phyloP scores from a whole-genome alignment of 2,888 invertebrate species.

The Xestia ashworthii region DNA sequence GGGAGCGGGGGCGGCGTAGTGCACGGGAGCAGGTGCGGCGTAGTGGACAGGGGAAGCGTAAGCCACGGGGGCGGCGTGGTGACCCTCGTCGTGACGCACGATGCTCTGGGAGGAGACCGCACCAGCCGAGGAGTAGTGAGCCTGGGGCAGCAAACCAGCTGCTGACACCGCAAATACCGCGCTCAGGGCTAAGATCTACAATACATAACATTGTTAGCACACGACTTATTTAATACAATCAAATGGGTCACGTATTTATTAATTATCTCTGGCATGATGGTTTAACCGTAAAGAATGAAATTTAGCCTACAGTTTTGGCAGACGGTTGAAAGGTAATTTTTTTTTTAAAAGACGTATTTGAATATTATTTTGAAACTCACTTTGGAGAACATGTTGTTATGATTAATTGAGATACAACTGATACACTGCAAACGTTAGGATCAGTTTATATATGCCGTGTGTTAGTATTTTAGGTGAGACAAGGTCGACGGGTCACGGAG shows the following conservation, averaged over 20 bases:
- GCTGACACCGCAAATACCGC: constrained; percentile 82
- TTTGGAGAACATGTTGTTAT: constrained; percentile 84
- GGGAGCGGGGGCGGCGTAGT: constrained; percentile 70
- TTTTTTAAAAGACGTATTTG: neutral
- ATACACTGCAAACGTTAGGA: constrained; percentile 72
- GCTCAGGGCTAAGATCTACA: constrained; percentile 78
- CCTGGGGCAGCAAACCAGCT: constrained; percentile 81
- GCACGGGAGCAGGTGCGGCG: constrained; percentile 51
- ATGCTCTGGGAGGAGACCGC: constrained; percentile 87
- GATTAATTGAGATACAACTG: constrained; percentile 76
- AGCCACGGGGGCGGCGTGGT: constrained; percentile 65
- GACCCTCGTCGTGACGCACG: constrained; percentile 80
- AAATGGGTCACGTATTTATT: neutral
- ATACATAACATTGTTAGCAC: constrained; percentile 32
- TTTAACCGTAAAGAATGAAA: neutral
- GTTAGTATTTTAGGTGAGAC: constrained; percentile 77
- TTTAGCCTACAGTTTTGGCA: neutral
- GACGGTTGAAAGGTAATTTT: neutral
- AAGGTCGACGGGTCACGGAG: constrained; percentile 84
- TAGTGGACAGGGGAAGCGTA: constrained; percentile 67
- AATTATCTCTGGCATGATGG: neutral
- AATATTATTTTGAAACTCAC: constrained; percentile 72
- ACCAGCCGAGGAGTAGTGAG: constrained; percentile 81
- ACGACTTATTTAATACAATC: neutral
- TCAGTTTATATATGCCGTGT: constrained; percentile 80